Evolutionary conservation across 2,888 invertebrate genomes (phyloP).

Genomic region (Lasioglossum marginatum): DNA sequence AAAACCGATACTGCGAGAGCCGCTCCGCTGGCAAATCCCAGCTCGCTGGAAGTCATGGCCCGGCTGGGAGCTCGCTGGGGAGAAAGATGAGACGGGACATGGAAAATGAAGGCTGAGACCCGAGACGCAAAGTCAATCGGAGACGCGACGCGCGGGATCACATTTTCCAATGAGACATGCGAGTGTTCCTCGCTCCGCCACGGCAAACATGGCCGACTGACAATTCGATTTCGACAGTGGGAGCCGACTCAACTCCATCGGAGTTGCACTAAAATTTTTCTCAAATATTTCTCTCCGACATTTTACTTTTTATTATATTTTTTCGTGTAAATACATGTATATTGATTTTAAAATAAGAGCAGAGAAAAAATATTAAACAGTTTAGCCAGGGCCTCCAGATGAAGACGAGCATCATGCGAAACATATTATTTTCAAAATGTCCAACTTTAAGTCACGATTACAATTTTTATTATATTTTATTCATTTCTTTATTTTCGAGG

Average conservation of each 20-base stretch:
- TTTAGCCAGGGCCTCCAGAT: no score
- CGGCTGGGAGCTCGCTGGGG: slow-evolving; percentile 24
- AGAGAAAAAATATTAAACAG: no score
- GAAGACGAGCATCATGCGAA: no score
- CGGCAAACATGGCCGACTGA: background rate
- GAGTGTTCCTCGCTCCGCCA: background rate
- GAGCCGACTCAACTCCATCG: background rate
- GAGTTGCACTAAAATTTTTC: no score
- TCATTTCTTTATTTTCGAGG: no score
- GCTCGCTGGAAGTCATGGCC: slow-evolving; percentile 26
- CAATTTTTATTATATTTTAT: no score
- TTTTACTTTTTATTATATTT: no score
- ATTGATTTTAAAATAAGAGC: no score
- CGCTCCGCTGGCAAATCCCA: slow-evolving; percentile 1
- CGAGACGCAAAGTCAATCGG: slow-evolving; percentile 48
- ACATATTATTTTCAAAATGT: no score
- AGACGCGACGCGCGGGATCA: slow-evolving; percentile 15
- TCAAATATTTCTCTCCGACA: no score
- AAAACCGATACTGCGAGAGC: slow-evolving; percentile 17
- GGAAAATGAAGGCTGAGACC: slow-evolving; percentile 46
- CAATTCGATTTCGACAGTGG: background rate
- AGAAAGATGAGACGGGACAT: slow-evolving; percentile 30
- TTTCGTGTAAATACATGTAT: no score
- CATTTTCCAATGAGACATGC: background rate
- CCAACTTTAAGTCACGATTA: no score